phyloP scores from a whole-genome alignment of 2,888 invertebrate species.

The Cantharis rufa region DNA sequence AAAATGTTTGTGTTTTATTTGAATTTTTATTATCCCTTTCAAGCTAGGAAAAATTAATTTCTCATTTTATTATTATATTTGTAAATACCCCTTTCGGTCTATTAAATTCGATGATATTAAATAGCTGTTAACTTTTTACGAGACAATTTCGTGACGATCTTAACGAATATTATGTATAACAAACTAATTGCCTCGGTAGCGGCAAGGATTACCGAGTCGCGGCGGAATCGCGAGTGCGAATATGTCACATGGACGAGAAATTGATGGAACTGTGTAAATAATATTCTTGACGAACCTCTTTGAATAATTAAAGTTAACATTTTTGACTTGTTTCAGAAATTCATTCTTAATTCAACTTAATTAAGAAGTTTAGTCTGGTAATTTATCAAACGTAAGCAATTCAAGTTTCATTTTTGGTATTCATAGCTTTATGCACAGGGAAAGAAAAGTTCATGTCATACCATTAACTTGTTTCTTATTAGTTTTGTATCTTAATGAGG shows the following conservation, averaged over 20 bases:
- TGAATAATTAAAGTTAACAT: background rate
- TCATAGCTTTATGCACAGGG: background rate
- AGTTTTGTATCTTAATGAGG: constrained; percentile 17
- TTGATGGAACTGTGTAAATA: background rate
- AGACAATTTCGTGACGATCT: background rate
- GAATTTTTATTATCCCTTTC: constrained; percentile 14
- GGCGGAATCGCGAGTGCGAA: no score
- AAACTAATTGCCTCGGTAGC: no score
- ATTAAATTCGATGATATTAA: background rate
- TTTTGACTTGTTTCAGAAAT: background rate
- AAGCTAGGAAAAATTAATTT: constrained; percentile 15
- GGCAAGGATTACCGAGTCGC: no score
- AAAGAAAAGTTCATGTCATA: constrained; percentile 7
- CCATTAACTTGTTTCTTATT: constrained; percentile 18
- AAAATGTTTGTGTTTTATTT: constrained; percentile 25
- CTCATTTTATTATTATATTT: constrained; percentile 4
- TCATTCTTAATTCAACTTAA: background rate
- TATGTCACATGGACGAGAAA: background rate
- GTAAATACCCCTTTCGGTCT: background rate
- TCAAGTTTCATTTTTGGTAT: constrained; percentile 12
- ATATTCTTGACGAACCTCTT: background rate
- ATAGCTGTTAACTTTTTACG: background rate
- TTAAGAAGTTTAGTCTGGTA: constrained; percentile 2
- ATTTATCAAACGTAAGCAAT: constrained; percentile 11
- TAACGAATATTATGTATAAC: background rate